These are phyloP conservation scores for Dioctria linearis DNA, from an alignment of 2,888 invertebrate species.

Conservation along the genomic window DNA sequence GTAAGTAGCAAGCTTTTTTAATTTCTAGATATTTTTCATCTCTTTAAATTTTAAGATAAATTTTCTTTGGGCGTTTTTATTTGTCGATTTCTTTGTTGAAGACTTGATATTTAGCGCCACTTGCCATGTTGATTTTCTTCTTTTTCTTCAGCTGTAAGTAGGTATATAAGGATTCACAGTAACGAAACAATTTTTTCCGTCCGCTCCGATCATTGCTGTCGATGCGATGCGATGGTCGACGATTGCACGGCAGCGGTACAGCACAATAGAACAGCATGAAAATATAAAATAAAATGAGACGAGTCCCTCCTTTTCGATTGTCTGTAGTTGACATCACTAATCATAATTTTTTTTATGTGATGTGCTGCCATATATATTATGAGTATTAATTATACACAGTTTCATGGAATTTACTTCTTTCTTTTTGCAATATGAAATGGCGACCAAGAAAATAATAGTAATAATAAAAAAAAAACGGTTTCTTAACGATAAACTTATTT, in stretches of 20 bases:
- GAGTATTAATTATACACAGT: slow-evolving; percentile 7
- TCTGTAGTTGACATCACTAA: neutral
- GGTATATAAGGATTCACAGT: neutral
- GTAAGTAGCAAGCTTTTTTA: slow-evolving; percentile 25
- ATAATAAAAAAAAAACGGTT: slow-evolving; percentile 18
- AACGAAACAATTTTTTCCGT: neutral
- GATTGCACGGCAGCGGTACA: neutral
- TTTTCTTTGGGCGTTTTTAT: slow-evolving; percentile 31
- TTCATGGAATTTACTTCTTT: neutral
- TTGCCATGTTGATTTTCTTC: slow-evolving; percentile 38
- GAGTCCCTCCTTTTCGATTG: neutral
- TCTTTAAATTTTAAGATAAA: neutral
- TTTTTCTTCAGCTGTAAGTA: slow-evolving; percentile 21
- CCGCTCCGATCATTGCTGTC: neutral
- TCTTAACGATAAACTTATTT: slow-evolving; percentile 42
- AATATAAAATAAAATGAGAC: neutral
- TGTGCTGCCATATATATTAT: slow-evolving; percentile 14
- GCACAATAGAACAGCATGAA: neutral
- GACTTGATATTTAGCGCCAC: slow-evolving; percentile 48
- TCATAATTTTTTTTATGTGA: neutral
- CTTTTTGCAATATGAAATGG: neutral
- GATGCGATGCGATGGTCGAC: neutral
- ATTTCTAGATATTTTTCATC: neutral
- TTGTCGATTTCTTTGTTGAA: neutral
- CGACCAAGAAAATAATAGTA: neutral